phyloP scores from a whole-genome alignment of 1,140 invertebrate species.

The Pseudomyrmex gracilis region DNA sequence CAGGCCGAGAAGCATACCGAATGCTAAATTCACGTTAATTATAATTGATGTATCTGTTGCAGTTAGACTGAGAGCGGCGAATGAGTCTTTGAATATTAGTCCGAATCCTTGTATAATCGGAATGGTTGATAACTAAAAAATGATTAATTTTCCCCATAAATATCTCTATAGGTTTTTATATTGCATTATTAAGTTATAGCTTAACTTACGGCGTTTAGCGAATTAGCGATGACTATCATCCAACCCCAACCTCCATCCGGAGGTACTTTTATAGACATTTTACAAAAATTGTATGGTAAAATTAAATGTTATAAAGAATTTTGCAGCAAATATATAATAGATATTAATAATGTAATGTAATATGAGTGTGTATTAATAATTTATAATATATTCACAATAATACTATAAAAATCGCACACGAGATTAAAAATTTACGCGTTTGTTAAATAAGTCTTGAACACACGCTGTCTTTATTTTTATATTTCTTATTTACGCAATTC shows the following conservation, averaged over 20 bases:
- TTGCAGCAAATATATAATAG: no score
- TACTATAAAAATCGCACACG: no score
- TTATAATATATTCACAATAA: no score
- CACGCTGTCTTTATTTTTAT: no score
- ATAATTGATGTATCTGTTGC: constrained; percentile 85
- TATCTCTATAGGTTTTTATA: background rate
- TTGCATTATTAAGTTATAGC: background rate
- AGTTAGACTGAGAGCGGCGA: constrained; percentile 85
- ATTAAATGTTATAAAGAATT: background rate
- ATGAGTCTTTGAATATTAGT: constrained; percentile 87
- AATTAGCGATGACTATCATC: constrained; percentile 86
- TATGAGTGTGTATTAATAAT: no score
- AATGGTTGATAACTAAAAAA: constrained; percentile 85
- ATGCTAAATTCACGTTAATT: constrained; percentile 86
- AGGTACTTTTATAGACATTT: constrained; percentile 54
- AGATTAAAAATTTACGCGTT: no score
- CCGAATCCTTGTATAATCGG: constrained; percentile 87
- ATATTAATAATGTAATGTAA: no score
- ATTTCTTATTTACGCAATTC: no score
- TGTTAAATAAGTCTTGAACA: no score
- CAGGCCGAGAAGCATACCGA: constrained; percentile 87
- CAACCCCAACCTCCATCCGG: constrained; percentile 90
- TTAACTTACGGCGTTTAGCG: constrained; percentile 87
- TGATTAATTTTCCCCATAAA: background rate
- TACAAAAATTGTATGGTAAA: background rate